phyloP scores from a whole-genome alignment of 1,140 invertebrate genomes.

The Nasonia giraulti region DNA sequence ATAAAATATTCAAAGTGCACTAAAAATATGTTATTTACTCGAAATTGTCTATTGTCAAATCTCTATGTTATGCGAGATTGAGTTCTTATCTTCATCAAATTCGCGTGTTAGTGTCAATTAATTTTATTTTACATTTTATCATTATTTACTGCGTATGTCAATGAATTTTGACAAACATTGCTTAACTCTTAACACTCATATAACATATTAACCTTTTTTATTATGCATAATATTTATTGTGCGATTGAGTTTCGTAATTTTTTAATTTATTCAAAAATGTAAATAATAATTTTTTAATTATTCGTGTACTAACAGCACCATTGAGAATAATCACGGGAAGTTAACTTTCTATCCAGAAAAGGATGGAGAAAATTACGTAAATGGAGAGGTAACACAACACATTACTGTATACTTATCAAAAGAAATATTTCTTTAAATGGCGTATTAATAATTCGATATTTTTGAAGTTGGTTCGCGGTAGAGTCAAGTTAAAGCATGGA shows the following conservation, averaged over 20 bases:
- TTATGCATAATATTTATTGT: not conserved
- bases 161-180: no score
- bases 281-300: slow-evolving; percentile 50
- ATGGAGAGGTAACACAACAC: slow-evolving; percentile 75
- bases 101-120: not conserved
- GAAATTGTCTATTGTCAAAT: not conserved
- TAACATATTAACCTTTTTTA: slow-evolving; percentile 1
- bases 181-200: not conserved
- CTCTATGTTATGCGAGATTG: not conserved
- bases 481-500: slow-evolving; percentile 76
- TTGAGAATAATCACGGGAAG: slow-evolving; percentile 72
- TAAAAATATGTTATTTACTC: not conserved
- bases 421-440: not conserved
- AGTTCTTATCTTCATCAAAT: no score
- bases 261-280: slow-evolving; percentile 13
- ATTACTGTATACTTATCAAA: not conserved
- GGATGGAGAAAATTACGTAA: slow-evolving; percentile 79
- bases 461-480: slow-evolving; percentile 63
- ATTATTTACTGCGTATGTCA: not conserved
- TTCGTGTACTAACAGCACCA: slow-evolving; percentile 58
- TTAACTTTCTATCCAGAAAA: slow-evolving; percentile 72
- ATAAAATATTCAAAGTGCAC: not conserved
- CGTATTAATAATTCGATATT: not conserved
- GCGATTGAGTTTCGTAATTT: not conserved
- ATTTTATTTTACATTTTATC: not conserved